Evolutionary conservation across 2,113 vertebrate species (phyloP), one percentile per base, ranked within the genome.

Genomic region (Phrynocephalus versicolor): DNA sequence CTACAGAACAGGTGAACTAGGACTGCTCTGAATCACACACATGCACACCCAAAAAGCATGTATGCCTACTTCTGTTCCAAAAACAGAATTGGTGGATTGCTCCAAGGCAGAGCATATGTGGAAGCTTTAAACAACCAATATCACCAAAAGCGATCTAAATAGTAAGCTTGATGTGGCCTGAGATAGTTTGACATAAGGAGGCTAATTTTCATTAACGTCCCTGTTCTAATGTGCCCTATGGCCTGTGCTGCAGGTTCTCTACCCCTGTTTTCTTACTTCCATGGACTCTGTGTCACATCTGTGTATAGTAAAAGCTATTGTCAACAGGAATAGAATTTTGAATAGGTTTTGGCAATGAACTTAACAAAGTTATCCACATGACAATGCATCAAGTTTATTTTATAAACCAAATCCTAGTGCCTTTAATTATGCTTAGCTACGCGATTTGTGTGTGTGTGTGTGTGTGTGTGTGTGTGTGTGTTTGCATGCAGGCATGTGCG

Each of bases 401-500:
- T 81, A 81, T 41, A 35, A 55, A 18, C 23, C 58, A 65, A 21
- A 15, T 79, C 33, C 3, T 30, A 9, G n/a, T 55, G 67, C 39
- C 64, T 62, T 85, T 76, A 62, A 25, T 71, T 71, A 41, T 62
- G 55, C 37, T 45, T 79, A 62, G 19, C 37, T 74, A 39, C 8
- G 27, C 13, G 0, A 65, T 83, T 37, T 83, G 83, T 79, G 79
- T 83, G 57, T 60, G 5, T 14, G 6, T 79, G 13, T 81, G 55
- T 88, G 14, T n/a, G n/a, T n/a, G n/a, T n/a, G n/a, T n/a, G n/a
- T n/a, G n/a, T n/a, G n/a, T n/a, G n/a, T n/a, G n/a, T n/a, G n/a
- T n/a, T n/a, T n/a, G n/a, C 74, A 80, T 79, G 41, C 58, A 70
- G 51, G 51, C 39, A 71, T 57, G 85, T 12, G 69, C 83, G 89